These are phyloP conservation scores for Noctua comes DNA, from an alignment of 2,888 invertebrate genomes.

Conservation along the genomic window DNA sequence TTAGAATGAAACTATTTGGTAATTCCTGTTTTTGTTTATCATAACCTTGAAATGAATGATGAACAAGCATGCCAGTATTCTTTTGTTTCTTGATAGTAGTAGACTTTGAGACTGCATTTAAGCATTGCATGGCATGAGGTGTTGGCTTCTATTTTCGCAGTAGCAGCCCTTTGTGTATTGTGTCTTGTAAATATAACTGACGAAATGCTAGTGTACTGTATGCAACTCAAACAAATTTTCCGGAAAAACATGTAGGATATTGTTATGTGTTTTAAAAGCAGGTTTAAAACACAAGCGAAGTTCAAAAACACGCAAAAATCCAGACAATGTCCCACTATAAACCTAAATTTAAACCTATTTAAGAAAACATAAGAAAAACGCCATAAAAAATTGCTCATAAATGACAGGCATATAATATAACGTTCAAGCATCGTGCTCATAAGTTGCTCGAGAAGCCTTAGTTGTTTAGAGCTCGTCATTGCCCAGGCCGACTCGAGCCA, in stretches of 20 bases:
- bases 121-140: neutral
- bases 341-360: neutral
- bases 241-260: neutral
- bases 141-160: neutral
- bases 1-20: neutral
- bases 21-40: neutral
- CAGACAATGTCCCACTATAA: neutral
- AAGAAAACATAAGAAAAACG: neutral
- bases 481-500: conserved; percentile 69
- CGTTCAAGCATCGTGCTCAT: conserved; percentile 67
- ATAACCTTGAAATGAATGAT: neutral
- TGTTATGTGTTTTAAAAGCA: too few relatives aligned
- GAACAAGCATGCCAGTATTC: neutral
- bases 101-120: too few relatives aligned
- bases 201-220: neutral
- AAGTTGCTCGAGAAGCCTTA: conserved; percentile 79
- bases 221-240: neutral
- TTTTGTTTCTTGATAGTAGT: neutral
- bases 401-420: conserved; percentile 66
- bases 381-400: conserved; percentile 34
- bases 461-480: conserved; percentile 80
- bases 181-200: neutral
- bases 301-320: neutral
- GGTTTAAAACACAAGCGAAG: neutral
- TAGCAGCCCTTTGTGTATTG: neutral